These are phyloP conservation scores for Octodon degus DNA, from an alignment of 2,113 vertebrate genomes.

Conservation along the genomic window DNA sequence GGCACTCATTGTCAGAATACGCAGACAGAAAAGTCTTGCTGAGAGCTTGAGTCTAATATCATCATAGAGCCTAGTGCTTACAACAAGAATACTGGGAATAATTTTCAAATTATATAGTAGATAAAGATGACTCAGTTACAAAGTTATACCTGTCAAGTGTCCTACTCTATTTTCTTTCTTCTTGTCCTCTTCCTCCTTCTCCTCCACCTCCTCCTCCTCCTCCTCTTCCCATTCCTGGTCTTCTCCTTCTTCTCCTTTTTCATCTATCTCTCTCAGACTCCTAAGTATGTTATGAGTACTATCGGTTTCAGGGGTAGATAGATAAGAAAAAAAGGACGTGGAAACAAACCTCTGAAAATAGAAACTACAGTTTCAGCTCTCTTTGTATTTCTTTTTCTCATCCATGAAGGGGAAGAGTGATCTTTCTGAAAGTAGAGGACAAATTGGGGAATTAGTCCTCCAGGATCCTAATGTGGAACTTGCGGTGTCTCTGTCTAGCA, in stretches of 20 bases:
- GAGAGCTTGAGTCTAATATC: conserved; percentile 18
- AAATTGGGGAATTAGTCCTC: conserved; percentile 31
- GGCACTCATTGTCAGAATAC: conserved; percentile 66
- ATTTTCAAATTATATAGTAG: conserved; percentile 60
- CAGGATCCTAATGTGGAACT: background rate
- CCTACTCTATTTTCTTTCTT: background rate
- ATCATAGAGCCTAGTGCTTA: background rate
- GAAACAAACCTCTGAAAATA: background rate
- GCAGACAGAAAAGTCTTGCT: conserved; percentile 46
- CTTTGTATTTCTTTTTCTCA: conserved; percentile 7
- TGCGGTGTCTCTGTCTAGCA: conserved; percentile 38
- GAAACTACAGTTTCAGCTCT: background rate
- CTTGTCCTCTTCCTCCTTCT: background rate
- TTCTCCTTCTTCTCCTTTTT: background rate
- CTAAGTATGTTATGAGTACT: background rate
- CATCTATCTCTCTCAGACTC: background rate
- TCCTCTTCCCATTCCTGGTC: background rate
- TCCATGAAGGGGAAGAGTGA: background rate
- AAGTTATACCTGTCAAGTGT: background rate
- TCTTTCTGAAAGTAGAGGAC: conserved; percentile 22
- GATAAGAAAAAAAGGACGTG: background rate
- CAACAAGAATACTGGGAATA: conserved; percentile 13
- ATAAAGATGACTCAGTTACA: conserved; percentile 13
- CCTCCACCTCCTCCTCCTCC: background rate
- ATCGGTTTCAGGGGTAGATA: background rate